Base-by-base conservation (phyloP, 2,888 invertebrate genomes). In the Andrena bicolor region DNA sequence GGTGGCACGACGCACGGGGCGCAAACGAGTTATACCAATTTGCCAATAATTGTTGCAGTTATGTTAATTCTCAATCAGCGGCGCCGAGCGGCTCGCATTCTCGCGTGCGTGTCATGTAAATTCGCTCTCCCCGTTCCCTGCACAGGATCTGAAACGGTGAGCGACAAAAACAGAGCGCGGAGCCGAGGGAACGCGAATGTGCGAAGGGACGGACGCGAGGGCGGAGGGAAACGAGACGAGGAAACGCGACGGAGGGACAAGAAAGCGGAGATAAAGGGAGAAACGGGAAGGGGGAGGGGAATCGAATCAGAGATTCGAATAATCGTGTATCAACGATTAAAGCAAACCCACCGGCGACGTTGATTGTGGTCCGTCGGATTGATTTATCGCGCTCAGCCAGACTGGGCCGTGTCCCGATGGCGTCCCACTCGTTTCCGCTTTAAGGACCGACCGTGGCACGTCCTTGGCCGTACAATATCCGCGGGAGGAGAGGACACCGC, bases 21-120 rank as follows among this genome's bases (percentile, higher is more conserved):
- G 90, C 89, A 88, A 90, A 89, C 90, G 89, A 89, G 90, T 92
- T 91, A 90, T 90, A 90, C 86, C 92, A 91, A 92, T 92, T 92
- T 90, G 90, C 90, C 90, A 89, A 92, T 92, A 92, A 93, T 92
- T 92, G 91, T 92, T 90, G 91, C 90, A 90, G 91, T 92, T 92
- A 92, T 92, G 92, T 92, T 92, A 92, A 92, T 92, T 92, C 89
- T 86, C 92, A 92, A 92, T 92, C 91, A 92, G 89, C 88, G 83
- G 82, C 85, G 80, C 78, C 84, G 82, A 78, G 85, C 89, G 86
- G 72, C 80, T 80, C 86, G 75, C 85, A 56, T 85, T 77, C 86
- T 78, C 87, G 80, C 85, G 82, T 85, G 88, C 87, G 88, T 89
- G 89, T 90, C 89, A 91, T 91, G 92, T 90, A 91, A 91, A 92